These are phyloP conservation scores for Callimorpha dominula DNA, from an alignment of 2,888 invertebrate genomes.

Conservation along the genomic window DNA sequence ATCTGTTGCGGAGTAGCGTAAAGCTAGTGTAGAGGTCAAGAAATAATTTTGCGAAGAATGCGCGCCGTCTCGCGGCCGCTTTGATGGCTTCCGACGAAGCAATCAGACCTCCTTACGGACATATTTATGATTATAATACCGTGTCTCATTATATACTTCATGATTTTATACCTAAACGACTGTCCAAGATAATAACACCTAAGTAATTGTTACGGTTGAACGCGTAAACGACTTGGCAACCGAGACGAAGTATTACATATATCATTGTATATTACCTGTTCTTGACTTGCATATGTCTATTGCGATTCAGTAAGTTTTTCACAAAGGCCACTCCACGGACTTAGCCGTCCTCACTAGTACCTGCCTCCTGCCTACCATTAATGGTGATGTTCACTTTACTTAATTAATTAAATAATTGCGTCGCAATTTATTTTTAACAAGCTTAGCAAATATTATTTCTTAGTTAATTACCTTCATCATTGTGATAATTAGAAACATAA, in stretches of 20 bases:
- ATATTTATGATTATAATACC: conserved; percentile 87
- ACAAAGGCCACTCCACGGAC: conserved; percentile 12
- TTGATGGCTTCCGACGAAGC: conserved; percentile 85
- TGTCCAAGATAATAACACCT: conserved; percentile 73
- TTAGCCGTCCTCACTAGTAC: neutral
- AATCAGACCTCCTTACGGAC: conserved; percentile 85
- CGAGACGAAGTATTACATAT: conserved; percentile 39
- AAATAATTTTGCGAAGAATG: conserved; percentile 78
- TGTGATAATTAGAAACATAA: conserved; percentile 38
- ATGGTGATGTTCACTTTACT: conserved; percentile 2
- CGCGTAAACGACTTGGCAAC: conserved; percentile 66
- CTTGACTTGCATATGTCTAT: neutral
- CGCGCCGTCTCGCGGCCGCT: conserved; percentile 77
- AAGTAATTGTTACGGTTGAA: conserved; percentile 75
- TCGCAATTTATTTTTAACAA: conserved; percentile 36
- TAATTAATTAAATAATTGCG: conserved; percentile 36
- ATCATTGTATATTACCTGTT: conserved; percentile 5
- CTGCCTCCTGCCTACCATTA: neutral
- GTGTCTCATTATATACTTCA: conserved; percentile 84
- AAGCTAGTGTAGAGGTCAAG: conserved; percentile 75
- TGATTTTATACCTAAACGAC: conserved; percentile 82
- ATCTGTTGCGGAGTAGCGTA: conserved; percentile 81
- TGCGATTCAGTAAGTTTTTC: conserved; percentile 27
- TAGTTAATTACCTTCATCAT: conserved; percentile 38
- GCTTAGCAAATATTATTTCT: conserved; percentile 38